Evolutionary conservation across 2,888 invertebrate genomes (phyloP), one percentile per base, ranked within the genome.

Genomic region (Limnephilus rhombicus): DNA sequence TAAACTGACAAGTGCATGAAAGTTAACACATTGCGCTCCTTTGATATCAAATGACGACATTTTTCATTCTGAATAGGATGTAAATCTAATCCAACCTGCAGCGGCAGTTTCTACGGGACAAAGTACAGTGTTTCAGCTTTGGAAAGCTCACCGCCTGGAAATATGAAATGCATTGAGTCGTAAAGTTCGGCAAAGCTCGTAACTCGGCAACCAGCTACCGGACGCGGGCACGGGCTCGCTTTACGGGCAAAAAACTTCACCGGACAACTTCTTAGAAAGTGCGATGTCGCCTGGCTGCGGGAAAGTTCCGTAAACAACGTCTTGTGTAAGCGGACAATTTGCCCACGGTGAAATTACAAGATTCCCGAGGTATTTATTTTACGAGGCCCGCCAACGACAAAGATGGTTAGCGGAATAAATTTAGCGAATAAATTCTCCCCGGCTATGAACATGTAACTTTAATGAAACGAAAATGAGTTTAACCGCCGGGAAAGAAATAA

Each of bases 111-210:
- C 37, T 31, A 83, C 13, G 24, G 37, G 34, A 24, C 37, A 34
- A 83, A 86, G 29, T 9, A 49, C 41, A 37, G 85, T 45, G n/a
- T 87, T 53, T 87, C 49, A 45, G 87, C 29, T 87, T 87, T 31
- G 24, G 7, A 41, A 41, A 53, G 87, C 53, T 87, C 87, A 53
- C 85, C 85, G 45, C 85, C 85, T 87, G 87, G 53, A 87, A 87
- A 87, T 87, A 87, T 87, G 87, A 87, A 87, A 87, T 68, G 87
- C 87, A 87, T 87, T 68, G 87, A 87, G 68, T 87, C 87, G 68
- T 87, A 87, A 87, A 87, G 53, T 87, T 68, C 15, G 29, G 87
- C 34, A 68, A 68, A 34, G 87, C 87, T 53, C 87, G 31, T 53
- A 68, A 87, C 87, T 87, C 68, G 68, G 85, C 34, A 85, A n/a